These are phyloP conservation scores for Cercocebus atys DNA, from an alignment of 2,113 vertebrate species.

Conservation along the genomic window DNA sequence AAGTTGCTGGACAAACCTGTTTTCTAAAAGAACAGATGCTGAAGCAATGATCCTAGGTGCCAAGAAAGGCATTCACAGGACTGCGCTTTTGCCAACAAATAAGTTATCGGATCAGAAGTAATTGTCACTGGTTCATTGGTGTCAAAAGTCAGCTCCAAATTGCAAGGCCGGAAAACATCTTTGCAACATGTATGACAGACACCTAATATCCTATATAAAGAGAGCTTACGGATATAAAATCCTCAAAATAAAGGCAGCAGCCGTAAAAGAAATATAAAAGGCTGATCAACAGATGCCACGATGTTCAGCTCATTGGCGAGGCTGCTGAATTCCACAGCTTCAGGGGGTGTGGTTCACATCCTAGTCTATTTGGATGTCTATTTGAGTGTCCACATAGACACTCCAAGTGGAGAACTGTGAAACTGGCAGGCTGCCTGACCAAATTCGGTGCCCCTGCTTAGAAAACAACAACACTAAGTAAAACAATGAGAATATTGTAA, in stretches of 20 bases:
- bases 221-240: background rate
- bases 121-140: background rate
- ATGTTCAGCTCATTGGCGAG: background rate
- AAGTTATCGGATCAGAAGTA: background rate
- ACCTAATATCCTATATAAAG: background rate
- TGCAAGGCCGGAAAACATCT: background rate
- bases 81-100: background rate
- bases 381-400: no score
- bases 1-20: constrained; percentile 44
- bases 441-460: no score
- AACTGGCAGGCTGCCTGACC: background rate
- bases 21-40: background rate
- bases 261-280: background rate
- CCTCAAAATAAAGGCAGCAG: background rate
- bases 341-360: rapidly evolving
- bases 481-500: background rate
- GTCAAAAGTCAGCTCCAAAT: background rate
- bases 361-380: background rate
- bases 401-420: background rate
- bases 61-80: background rate
- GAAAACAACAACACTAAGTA: background rate
- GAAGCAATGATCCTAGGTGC: background rate
- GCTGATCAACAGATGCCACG: background rate
- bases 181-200: rapidly evolving
- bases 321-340: rapidly evolving